Percentiles rank a stretch among this genome's conserved stretches.
These are phyloP conservation scores for Ptychodera flava DNA, from an alignment of 35 echinoderm and acorn worm species.

Conservation along the genomic window DNA sequence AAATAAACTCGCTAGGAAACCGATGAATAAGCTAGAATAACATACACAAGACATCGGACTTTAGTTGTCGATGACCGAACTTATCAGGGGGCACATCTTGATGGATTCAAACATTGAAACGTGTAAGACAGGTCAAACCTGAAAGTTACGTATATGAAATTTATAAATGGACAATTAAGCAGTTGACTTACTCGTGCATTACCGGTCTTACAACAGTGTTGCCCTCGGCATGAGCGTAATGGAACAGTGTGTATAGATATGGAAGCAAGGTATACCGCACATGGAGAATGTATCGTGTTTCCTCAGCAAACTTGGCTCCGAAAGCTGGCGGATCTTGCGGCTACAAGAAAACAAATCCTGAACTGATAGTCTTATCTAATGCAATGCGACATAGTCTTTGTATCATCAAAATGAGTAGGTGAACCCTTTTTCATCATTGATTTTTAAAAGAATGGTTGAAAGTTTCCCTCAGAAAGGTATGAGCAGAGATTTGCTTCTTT, in stretches of 20 bases:
- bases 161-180: too few species aligned
- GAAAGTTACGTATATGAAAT: too few species aligned
- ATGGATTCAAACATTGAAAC: too few species aligned
- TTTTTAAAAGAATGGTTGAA: neutral
- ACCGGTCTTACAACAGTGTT: constrained; percentile 74
- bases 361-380: too few species aligned
- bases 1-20: too few species aligned
- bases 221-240: constrained; percentile 54
- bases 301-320: constrained; percentile 36
- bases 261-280: constrained; percentile 67
- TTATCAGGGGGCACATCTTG: too few species aligned
- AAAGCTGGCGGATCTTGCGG: constrained; percentile 53
- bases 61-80: too few species aligned
- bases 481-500: neutral
- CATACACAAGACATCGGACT: too few species aligned
- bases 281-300: constrained; percentile 38
- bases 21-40: too few species aligned
- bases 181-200: constrained; percentile 96
- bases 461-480: neutral
- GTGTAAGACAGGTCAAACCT: too few species aligned
- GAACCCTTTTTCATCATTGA: neutral
- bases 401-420: too few species aligned
- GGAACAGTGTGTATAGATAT: constrained; percentile 77
- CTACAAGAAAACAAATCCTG: neutral
- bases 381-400: too few species aligned